phyloP scores from a whole-genome alignment of 1,140 invertebrate genomes.

The Macrocentrus cingulum region DNA sequence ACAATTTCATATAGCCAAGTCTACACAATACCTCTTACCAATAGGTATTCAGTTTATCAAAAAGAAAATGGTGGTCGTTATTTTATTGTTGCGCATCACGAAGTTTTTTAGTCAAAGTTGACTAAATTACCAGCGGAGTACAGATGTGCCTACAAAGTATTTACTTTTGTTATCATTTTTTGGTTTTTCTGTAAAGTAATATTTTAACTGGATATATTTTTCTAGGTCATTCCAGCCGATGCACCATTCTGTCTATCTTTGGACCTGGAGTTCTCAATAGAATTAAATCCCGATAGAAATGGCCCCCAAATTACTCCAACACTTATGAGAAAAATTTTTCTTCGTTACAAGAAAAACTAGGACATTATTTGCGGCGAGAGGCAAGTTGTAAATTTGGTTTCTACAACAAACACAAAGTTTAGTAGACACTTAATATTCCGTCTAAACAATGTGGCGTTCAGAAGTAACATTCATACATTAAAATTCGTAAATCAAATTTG shows the following conservation, averaged over 20 bases:
- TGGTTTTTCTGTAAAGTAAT: neutral
- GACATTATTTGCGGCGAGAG: conserved; percentile 45
- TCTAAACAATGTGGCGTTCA: conserved; percentile 58
- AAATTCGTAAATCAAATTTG: conserved; percentile 61
- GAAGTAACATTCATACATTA: conserved; percentile 63
- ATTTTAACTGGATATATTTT: neutral
- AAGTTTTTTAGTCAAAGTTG: conserved; percentile 61
- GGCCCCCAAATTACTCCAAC: conserved; percentile 59
- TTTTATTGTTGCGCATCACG: conserved; percentile 63
- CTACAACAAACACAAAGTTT: conserved; percentile 65
- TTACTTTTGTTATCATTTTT: neutral
- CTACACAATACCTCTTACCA: too few species aligned
- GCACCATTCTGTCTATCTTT: conserved; percentile 69
- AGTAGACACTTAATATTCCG: conserved; percentile 69
- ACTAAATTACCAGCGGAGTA: conserved; percentile 39
- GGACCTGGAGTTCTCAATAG: conserved; percentile 66
- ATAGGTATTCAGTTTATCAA: too few species aligned
- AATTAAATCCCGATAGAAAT: conserved; percentile 58
- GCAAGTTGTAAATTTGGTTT: conserved; percentile 65
- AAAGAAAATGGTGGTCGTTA: conserved; percentile 47
- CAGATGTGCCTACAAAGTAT: conserved; percentile 63
- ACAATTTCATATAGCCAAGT: too few species aligned
- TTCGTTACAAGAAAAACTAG: conserved; percentile 56
- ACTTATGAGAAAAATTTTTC: conserved; percentile 60
- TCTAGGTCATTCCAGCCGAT: conserved; percentile 62